phyloP scores from a whole-genome alignment of 2,888 invertebrate species.

The Rhagonycha fulva region DNA sequence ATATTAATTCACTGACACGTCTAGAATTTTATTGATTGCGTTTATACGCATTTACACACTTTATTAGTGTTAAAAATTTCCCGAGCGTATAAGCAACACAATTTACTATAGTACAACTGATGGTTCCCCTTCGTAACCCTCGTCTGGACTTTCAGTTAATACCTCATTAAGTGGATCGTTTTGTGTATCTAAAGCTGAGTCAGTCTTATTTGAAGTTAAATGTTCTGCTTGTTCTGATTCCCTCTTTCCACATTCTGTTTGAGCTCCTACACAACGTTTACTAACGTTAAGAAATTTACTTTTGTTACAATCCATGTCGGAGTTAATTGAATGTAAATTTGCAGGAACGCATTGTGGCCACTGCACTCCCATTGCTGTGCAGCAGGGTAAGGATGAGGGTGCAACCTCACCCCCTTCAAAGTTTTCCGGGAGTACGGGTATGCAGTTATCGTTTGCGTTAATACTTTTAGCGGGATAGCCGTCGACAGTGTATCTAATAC shows the following conservation, averaged over 20 bases:
- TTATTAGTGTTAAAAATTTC: constrained; percentile 19
- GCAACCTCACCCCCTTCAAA: constrained; percentile 48
- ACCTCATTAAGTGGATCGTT: constrained; percentile 44
- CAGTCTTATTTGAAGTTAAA: constrained; percentile 29
- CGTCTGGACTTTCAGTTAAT: constrained; percentile 81
- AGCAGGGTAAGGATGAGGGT: constrained; percentile 57
- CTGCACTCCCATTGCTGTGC: constrained; percentile 49
- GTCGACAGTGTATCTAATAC: constrained; percentile 77
- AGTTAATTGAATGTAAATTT: constrained; percentile 43
- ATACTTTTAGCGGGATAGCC: constrained; percentile 65
- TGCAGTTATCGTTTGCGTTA: constrained; percentile 36
- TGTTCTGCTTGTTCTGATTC: constrained; percentile 27
- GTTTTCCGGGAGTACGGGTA: constrained; percentile 59
- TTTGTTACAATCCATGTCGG: constrained; percentile 28
- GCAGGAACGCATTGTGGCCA: constrained; percentile 62
- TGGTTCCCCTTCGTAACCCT: constrained; percentile 81
- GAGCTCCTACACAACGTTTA: constrained; percentile 65
- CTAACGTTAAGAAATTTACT: constrained; percentile 48
- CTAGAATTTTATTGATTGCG: not conserved
- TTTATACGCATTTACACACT: constrained; percentile 1
- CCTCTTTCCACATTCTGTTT: constrained; percentile 50
- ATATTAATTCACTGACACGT: not conserved
- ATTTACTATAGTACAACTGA: constrained; percentile 20
- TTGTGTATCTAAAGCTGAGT: constrained; percentile 20
- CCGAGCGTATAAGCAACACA: constrained; percentile 15